Evolutionary conservation across 2,113 vertebrate species (phyloP), one percentile per base, ranked within the genome.

Genomic region (Hydrochoerus hydrochaeris): DNA sequence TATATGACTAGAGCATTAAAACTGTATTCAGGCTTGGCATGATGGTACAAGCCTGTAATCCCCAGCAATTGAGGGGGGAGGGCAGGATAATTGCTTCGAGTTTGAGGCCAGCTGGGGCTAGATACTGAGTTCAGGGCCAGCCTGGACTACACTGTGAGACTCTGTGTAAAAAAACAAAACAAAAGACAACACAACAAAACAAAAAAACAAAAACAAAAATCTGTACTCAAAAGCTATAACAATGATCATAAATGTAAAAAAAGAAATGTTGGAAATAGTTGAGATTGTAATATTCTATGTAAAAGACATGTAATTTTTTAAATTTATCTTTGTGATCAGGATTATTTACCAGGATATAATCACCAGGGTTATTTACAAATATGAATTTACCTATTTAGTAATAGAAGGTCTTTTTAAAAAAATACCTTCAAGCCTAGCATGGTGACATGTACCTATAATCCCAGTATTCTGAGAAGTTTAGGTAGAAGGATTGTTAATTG

Each of bases 271-370:
- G 12, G 62, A 95, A 88, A 81, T 41, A 58, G 16, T 57, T 28
- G 71, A 86, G 38, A 69, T 81, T 78, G 62, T 84, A 80, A 80
- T n/a, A 91, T 85, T 90, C n/a, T 84, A 86, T 46, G 87, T 85
- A 87, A 95, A 84, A 75, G 17, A 46, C 17, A 63, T 3, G n/a
- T n/a, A 10, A 73, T 60, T 91, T 85, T 75, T 44, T 49, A 80
- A 75, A 73, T 63, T 71, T 80, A 83, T 84, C 35, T 85, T 96
- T 52, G 57, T 84, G n/a, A 95, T 54, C 73, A 82, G 54, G 19
- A 57, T 57, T 63, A 63, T 67, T 90, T 4, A 78, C 5, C 14
- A 92, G 54, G 16, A 57, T 57, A 57, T 19, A 20, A 65, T 87
- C 38, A 94, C 20, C 9, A 89, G 28, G 38, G 86, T 81, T 44